Evolutionary conservation across 2,113 vertebrate genomes (phyloP).

Genomic region (Hippopotamus amphibius): DNA sequence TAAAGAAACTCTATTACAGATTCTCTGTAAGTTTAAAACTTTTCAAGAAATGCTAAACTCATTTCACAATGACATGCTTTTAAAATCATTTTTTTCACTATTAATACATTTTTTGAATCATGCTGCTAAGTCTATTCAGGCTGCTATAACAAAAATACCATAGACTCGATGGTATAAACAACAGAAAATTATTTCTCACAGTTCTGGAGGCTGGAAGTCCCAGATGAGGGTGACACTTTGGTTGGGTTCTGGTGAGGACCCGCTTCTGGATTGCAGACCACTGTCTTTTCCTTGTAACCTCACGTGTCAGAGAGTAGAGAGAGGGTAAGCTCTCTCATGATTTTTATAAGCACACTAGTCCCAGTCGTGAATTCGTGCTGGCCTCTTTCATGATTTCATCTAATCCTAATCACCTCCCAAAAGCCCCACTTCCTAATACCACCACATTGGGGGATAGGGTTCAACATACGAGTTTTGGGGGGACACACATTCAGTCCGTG

Average conservation of each 20-base stretch:
- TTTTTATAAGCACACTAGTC: background rate
- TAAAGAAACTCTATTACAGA: background rate
- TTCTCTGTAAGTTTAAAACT: background rate
- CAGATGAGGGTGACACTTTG: background rate
- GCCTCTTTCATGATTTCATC: background rate
- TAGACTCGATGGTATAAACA: background rate
- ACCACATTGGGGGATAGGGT: background rate
- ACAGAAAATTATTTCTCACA: background rate
- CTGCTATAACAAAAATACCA: background rate
- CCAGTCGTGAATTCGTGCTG: background rate
- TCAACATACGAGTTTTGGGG: background rate
- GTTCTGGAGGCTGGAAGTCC: background rate
- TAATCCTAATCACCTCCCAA: background rate
- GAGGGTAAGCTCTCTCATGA: background rate
- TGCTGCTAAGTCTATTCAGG: background rate
- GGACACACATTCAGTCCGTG: background rate
- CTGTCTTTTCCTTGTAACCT: background rate
- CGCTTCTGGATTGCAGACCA: background rate
- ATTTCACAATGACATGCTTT: background rate
- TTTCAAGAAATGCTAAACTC: constrained; percentile 2
- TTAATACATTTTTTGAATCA: constrained; percentile 14
- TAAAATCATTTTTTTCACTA: background rate
- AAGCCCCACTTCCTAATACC: background rate
- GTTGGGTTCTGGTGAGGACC: background rate
- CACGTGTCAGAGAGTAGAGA: background rate